Base-by-base conservation (phyloP, 2,888 invertebrate genomes). In the Crocallis elinguaria region DNA sequence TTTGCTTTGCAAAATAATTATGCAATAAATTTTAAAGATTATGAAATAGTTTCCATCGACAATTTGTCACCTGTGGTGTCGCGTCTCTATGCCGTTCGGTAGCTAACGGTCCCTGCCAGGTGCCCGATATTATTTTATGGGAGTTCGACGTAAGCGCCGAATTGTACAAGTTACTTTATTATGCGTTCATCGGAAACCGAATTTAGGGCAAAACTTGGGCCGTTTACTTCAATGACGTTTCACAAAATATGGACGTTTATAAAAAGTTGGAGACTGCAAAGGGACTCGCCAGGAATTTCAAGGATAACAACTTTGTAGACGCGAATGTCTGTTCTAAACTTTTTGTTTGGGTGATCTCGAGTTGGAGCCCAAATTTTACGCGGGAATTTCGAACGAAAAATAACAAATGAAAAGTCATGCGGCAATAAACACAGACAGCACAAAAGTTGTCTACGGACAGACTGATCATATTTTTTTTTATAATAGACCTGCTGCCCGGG, bases 51-150 rank as follows among this genome's bases (percentile, higher is more conserved):
- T 27, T 39, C 2, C 12, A 23, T 43, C 33, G 43, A 43, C 14
- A 33, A 23, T 7, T 14, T 14, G 9, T 36, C 1, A 27, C 11
- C 23, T 37, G 21, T 38, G 3, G 1, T 6, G 13, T 38, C 13
- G n/a, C 16, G 1, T 37, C 53, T 14, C 45, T 36, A 41, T 7
- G 2, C 30, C 48, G 32, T 35, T 44, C 1, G 37, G 41, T 13
- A 27, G 46, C 23, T 50, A 45, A 38, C 32, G 39, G 38, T 36
- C 44, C 25, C 46, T n/a, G 46, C 43, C 56, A 77, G 76, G 73
- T 77, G 75, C 50, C 62, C 63, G 62, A 73, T 71, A 69, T 70
- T 67, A 67, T 69, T 77, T 74, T 76, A 77, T 68, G 61, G 60
- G 50, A 66, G 64, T 73, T 62, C 51, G 62, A 58, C 67, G 64